phyloP scores from a whole-genome alignment of 2,797 vertebrate genomes.

The Pelobates cultripes region DNA sequence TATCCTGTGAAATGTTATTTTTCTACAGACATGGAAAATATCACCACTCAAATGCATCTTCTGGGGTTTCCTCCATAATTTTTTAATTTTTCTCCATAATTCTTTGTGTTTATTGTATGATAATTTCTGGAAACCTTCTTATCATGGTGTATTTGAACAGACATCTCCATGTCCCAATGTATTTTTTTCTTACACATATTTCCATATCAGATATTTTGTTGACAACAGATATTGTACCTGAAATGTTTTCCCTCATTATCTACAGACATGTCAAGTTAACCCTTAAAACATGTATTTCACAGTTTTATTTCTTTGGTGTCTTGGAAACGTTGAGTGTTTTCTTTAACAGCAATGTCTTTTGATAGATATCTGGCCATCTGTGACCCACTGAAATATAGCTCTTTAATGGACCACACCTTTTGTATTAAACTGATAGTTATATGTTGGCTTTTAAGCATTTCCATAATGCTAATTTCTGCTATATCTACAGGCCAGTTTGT shows the following conservation, averaged over 20 bases:
- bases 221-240: slow-evolving; percentile 21
- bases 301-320: slow-evolving; percentile 7
- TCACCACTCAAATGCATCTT: too few relatives aligned
- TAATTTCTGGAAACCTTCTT: too few relatives aligned
- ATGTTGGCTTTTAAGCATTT: background rate
- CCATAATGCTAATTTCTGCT: background rate
- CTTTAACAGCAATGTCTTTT: background rate
- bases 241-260: background rate
- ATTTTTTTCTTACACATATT: too few relatives aligned
- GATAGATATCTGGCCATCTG: background rate
- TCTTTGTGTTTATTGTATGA: too few relatives aligned
- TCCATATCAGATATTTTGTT: slow-evolving; percentile 9
- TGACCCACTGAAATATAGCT: background rate
- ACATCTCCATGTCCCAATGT: too few relatives aligned
- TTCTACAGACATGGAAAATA: too few relatives aligned
- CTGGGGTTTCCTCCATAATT: too few relatives aligned
- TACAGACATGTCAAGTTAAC: background rate
- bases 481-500: background rate
- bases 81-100: too few relatives aligned
- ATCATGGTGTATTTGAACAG: background rate
- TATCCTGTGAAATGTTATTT: too few relatives aligned
- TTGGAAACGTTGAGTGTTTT: too few relatives aligned
- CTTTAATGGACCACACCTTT: too few relatives aligned
- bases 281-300: background rate
- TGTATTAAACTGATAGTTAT: background rate